Evolutionary conservation across 1,140 invertebrate species (phyloP), one percentile per base, ranked within the genome.

Genomic region (Steinernema khuongi): DNA sequence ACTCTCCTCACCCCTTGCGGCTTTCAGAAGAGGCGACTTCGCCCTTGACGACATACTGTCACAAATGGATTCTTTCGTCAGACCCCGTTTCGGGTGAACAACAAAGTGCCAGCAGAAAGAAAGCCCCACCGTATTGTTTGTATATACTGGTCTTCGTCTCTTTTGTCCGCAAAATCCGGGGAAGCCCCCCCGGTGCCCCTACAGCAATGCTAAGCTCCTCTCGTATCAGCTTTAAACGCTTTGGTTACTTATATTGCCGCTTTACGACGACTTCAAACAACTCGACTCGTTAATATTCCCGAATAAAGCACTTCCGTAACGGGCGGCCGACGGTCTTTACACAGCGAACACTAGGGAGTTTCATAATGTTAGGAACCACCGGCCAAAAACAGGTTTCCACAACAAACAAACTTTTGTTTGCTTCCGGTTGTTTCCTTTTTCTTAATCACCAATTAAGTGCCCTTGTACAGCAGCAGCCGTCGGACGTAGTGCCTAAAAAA

Each of bases 31-130:
- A 60, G 4, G 22, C 22, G 50, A 60, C 2, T 22, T 60, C 2
- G 50, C 50, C 4, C 11, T 60, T 14, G 22, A 60, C 50, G 50
- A 60, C 26, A 60, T 60, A 11, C 19, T 60, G 4, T 60, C 50
- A 22, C 50, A 60, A 26, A 60, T 60, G 50, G 50, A 60, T 60
- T 60, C 50, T 11, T 60, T 60, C 50, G 50, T 60, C 14, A 60
- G 50, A 22, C 50, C 50, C 19, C 50, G 50, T 7, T 60, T 60
- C 26, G 50, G 50, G 19, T 60, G 22, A 60, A 41, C 7, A 41
- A 41, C 36, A n/a, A 7, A n/a, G 36, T 41, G 7, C 36, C 7
- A 7, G n/a, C 7, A 7, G 36, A 41, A 7, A 7, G 7, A n/a
- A 7, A 41, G 36, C n/a, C 26, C 4, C 7, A n/a, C n/a, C n/a